Conservation (phyloP, 2,888 invertebrate genomes). For the Drosophila flavopinicola region DNA sequence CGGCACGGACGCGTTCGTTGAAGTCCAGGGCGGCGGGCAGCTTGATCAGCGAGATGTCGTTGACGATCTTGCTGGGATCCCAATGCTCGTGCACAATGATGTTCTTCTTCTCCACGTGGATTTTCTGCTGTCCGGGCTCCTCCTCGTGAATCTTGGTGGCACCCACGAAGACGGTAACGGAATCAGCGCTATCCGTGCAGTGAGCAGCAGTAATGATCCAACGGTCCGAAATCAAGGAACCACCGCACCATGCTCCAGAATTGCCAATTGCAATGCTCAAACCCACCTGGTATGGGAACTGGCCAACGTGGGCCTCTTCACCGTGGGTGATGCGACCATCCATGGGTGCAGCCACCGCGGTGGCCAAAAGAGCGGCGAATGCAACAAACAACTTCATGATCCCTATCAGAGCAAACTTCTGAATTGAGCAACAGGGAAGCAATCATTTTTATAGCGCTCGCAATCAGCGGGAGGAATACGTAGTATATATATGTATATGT, state of each 20-base stretch:
- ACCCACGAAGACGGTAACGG: constrained; percentile 61
- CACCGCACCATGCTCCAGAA: constrained; percentile 70
- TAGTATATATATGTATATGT: too few relatives aligned
- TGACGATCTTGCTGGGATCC: constrained; percentile 38
- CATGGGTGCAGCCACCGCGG: constrained; percentile 39
- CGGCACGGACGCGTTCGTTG: constrained; percentile 50
- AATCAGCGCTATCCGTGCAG: constrained; percentile 53
- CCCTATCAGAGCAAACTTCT: constrained; percentile 20
- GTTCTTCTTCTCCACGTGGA: constrained; percentile 35
- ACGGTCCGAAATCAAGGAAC: constrained; percentile 60
- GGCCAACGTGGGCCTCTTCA: constrained; percentile 51
- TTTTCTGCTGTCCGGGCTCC: constrained; percentile 43
- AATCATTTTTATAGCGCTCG: constrained; percentile 29
- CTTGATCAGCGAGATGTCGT: constrained; percentile 77
- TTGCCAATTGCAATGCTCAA: constrained; percentile 50
- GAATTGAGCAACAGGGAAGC: not conserved
- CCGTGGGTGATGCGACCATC: constrained; percentile 68
- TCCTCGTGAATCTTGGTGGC: constrained; percentile 57
- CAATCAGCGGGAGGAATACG: not conserved
- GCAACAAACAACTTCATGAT: constrained; percentile 52
- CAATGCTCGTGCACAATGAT: constrained; percentile 59
- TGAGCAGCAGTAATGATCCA: constrained; percentile 73
- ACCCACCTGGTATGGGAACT: constrained; percentile 78
- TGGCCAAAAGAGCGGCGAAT: constrained; percentile 35
- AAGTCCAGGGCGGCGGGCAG: constrained; percentile 51